Conservation (phyloP, 2,888 invertebrate genomes). For the Beris morrisii region DNA sequence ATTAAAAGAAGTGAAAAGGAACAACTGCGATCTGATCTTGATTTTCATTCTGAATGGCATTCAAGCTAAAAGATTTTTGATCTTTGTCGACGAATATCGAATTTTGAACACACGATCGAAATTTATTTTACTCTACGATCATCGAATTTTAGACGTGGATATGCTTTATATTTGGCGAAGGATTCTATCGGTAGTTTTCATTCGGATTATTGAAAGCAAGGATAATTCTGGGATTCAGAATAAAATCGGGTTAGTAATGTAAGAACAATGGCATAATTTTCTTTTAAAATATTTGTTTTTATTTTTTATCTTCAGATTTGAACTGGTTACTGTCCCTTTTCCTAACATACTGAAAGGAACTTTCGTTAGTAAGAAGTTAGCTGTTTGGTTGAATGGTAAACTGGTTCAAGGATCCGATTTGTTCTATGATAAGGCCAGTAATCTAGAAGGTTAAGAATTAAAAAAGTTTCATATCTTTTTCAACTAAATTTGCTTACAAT, state of each 20-base stretch:
- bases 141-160: conserved; percentile 65
- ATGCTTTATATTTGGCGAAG: conserved; percentile 76
- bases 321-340: conserved; percentile 73
- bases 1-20: conserved; percentile 61
- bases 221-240: conserved; percentile 27
- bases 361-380: conserved; percentile 65
- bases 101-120: conserved; percentile 71
- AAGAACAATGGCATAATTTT: too few species aligned
- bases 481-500: too few species aligned
- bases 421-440: conserved; percentile 51
- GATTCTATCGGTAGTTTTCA: conserved; percentile 73
- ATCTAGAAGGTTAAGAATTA: conserved; percentile 48
- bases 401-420: conserved; percentile 52
- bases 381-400: conserved; percentile 68
- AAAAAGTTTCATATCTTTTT: too few species aligned
- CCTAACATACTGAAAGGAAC: conserved; percentile 63
- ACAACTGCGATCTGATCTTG: conserved; percentile 71
- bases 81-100: conserved; percentile 71
- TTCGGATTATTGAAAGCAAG: conserved; percentile 59
- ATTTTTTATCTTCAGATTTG: conserved; percentile 62
- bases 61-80: conserved; percentile 67
- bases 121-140: conserved; percentile 71
- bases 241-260: neutral
- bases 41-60: conserved; percentile 72
- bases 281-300: neutral